Evolutionary conservation across 1,140 invertebrate genomes (phyloP), one percentile per base, ranked within the genome.

Genomic region (Sycophaga agraensis): DNA sequence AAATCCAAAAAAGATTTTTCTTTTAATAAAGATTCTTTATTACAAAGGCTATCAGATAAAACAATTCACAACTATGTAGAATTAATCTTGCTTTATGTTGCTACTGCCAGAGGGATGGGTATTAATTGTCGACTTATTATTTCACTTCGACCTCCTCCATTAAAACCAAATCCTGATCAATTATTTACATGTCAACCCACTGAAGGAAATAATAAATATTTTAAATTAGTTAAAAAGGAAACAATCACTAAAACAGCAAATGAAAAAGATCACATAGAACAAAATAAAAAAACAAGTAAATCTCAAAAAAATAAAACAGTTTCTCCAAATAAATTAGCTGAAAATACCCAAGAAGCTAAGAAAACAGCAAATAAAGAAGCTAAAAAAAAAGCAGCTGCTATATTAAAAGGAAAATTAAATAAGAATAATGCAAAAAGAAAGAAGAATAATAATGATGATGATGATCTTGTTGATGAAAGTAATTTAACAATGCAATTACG

Each of bases 71-170:
- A 84, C 71, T 86, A 85, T 66, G 87, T 86, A 68, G 87, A 91
- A 81, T 77, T 89, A 28, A 86, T 89, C 58, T 84, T 88, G 68
- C 83, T 95, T 64, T 94, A 92, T 76, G 78, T 95, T 37, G 81
- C 86, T 21, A 82, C 92, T 64, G 73, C 93, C 28, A 83, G 94
- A 75, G 84, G 88, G 43, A 82, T 96, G 61, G 93, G 93, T 0
- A 77, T 96, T 48, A 87, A 91, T 70, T 89, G 89, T 66, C 82
- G 94, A 59, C 74, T 97, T 35, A 86, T 96, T n/a, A 71, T 86
- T 22, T 86, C 85, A 16, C 70, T 89, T 11, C 82, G 83, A 65
- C 85, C 87, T 14, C 77, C 79, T 11, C 65, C 67, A 42, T 55
- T 72, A 34, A 73, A 70, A 56, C 39, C 68, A 1, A 66, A 48